Percentiles rank a stretch among this genome's conserved stretches.
phyloP scores from a whole-genome alignment of 2,888 invertebrate genomes.

The Chrysolina oricalcia region DNA sequence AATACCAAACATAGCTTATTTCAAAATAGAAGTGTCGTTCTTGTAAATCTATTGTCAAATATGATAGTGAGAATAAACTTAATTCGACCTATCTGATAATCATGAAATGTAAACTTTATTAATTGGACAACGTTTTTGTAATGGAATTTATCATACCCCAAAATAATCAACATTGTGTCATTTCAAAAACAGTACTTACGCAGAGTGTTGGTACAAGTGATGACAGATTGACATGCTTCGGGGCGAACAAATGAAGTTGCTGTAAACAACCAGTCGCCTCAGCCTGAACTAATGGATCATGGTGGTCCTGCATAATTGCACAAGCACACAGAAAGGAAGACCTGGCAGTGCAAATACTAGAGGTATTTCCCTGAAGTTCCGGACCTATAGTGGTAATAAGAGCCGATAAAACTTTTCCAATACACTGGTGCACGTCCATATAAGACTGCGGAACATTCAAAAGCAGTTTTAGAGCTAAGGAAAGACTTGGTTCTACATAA shows the following conservation, averaged over 20 bases:
- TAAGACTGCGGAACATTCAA: slow-evolving; percentile 92
- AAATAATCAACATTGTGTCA: no score
- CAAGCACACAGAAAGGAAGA: slow-evolving; percentile 94
- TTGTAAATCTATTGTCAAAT: no score
- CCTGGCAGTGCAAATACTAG: slow-evolving; percentile 83
- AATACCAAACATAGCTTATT: no score
- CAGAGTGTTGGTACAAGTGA: slow-evolving; percentile 94
- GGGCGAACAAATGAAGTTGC: slow-evolving; percentile 98
- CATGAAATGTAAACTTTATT: no score
- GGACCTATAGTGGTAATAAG: slow-evolving; percentile 98
- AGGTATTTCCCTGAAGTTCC: slow-evolving; percentile 91
- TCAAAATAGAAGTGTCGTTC: no score
- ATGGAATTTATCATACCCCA: no score
- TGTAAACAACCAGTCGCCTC: slow-evolving; percentile 97
- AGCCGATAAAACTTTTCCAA: slow-evolving; percentile 94
- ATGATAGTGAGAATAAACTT: no score
- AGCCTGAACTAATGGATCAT: slow-evolving; percentile 93
- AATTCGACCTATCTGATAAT: no score
- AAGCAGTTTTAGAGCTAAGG: slow-evolving; percentile 90
- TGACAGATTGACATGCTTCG: slow-evolving; percentile 93
- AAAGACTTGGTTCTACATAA: slow-evolving; percentile 95
- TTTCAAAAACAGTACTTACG: slow-evolving; percentile 75
- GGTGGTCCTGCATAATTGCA: slow-evolving; percentile 92
- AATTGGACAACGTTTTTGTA: no score
- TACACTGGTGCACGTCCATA: slow-evolving; percentile 93